phyloP scores from a whole-genome alignment of 2,113 vertebrate species.

The Balaeniceps rex region DNA sequence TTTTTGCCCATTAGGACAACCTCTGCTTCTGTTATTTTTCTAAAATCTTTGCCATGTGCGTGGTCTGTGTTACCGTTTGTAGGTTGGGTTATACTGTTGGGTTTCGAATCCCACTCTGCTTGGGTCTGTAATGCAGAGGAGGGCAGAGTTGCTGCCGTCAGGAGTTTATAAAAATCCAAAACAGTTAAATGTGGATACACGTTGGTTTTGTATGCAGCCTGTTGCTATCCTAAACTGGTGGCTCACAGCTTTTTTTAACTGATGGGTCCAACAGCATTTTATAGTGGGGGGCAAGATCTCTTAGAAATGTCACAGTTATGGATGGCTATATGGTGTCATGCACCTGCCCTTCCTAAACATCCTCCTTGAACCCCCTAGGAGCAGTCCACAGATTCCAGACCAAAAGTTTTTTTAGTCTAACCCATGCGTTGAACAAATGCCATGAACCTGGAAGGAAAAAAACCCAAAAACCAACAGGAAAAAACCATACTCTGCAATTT shows the following conservation, averaged over 20 bases:
- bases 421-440: background rate
- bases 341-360: background rate
- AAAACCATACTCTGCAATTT: rapidly evolving
- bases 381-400: background rate
- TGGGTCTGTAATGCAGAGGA: background rate
- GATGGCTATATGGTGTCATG: background rate
- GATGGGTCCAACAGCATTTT: background rate
- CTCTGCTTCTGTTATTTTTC: background rate
- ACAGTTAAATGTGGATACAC: background rate
- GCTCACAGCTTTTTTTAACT: background rate
- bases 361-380: background rate
- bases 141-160: background rate
- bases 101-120: background rate
- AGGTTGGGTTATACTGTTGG: background rate
- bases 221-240: background rate
- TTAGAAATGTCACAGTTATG: background rate
- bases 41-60: rapidly evolving
- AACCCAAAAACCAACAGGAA: background rate
- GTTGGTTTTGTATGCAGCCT: background rate
- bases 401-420: background rate
- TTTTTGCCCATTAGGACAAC: background rate
- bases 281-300: background rate
- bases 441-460: background rate
- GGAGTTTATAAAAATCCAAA: background rate
- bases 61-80: background rate